A percentile compares a stretch with the other conserved stretches of the same genome.
phyloP scores from a whole-genome alignment of 2,113 vertebrate species.

The Glareola pratincola region DNA sequence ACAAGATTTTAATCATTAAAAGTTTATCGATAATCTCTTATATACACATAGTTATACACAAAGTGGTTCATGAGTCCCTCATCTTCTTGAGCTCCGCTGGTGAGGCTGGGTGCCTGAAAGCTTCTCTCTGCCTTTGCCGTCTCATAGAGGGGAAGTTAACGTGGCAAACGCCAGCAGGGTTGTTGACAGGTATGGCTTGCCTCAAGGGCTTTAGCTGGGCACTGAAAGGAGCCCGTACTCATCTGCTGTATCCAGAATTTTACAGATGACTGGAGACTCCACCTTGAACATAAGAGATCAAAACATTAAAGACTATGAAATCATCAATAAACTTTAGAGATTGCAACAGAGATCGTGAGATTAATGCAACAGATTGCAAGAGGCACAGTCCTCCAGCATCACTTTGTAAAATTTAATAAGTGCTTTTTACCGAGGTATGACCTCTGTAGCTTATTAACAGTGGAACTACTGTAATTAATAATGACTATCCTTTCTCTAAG shows the following conservation, averaged over 20 bases:
- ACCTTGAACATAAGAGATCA: constrained; percentile 74
- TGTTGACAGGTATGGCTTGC: not conserved
- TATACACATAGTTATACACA: constrained; percentile 79
- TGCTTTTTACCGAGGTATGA: not conserved
- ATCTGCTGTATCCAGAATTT: constrained; percentile 94
- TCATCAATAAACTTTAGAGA: not conserved
- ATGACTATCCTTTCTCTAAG: not conserved
- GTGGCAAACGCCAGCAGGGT: not conserved
- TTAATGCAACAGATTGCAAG: not conserved
- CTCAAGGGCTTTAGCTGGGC: constrained; percentile 76
- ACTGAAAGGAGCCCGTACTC: constrained; percentile 92
- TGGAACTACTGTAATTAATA: not conserved
- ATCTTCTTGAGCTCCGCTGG: constrained; percentile 37
- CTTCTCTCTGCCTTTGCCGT: not conserved
- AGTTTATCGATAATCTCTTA: constrained; percentile 79
- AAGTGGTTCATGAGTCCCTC: constrained; percentile 58
- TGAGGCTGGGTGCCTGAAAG: not conserved
- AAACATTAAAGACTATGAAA: not conserved
- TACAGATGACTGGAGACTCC: constrained; percentile 97
- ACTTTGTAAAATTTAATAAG: not conserved
- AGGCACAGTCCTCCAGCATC: not conserved
- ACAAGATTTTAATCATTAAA: constrained; percentile 69
- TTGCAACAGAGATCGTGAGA: accelerated
- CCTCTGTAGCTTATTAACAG: not conserved
- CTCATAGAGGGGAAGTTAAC: accelerated